Conservation (phyloP, 1,140 invertebrate genomes). For the Lanistes nyassanus region DNA sequence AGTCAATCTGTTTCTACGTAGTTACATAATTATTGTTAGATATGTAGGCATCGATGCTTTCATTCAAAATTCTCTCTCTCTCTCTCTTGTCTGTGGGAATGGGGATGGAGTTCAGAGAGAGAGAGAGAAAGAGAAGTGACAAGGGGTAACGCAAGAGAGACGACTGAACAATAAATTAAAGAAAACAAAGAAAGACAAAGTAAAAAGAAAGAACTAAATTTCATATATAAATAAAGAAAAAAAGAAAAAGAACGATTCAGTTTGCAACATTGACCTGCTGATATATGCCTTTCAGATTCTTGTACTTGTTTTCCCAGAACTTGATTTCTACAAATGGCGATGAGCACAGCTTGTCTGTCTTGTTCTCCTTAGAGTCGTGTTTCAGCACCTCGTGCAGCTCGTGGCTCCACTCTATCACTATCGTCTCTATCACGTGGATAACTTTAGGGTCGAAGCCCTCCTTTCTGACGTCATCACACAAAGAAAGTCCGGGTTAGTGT, state of each 20-base stretch:
- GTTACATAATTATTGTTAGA: too few species aligned
- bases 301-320: conserved; percentile 82
- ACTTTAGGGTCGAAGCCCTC: conserved; percentile 71
- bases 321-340: conserved; percentile 81
- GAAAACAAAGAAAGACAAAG: neutral
- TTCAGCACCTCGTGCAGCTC: conserved; percentile 92
- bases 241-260: neutral
- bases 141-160: conserved; percentile 4
- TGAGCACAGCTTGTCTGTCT: conserved; percentile 83
- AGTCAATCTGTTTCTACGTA: too few species aligned
- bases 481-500: neutral
- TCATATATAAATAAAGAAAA: neutral
- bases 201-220: neutral
- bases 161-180: neutral
- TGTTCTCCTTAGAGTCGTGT: conserved; percentile 83
- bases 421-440: conserved; percentile 92
- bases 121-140: conserved; percentile 11
- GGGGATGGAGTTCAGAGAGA: neutral
- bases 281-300: conserved; percentile 88
- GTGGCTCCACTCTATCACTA: conserved; percentile 94
- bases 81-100: too few species aligned
- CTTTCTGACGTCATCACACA: neutral
- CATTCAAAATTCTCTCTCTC: too few species aligned
- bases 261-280: conserved; percentile 73
- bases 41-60: too few species aligned